Base-by-base conservation (phyloP, 2,113 vertebrate species). In the Nesoenas mayeri region DNA sequence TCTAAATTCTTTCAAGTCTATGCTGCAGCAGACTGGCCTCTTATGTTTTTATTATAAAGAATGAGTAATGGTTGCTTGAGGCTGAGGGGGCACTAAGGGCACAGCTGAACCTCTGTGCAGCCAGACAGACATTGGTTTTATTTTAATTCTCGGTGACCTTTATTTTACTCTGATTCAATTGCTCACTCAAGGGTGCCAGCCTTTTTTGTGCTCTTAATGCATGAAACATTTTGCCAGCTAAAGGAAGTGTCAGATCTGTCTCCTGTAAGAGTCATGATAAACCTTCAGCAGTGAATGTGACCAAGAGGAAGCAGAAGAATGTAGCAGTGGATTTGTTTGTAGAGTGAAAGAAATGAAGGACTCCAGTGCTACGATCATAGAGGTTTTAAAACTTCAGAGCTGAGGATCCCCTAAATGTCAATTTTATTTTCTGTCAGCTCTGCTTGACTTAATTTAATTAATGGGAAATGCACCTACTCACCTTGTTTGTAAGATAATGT, bases 81-180 rank as follows among this genome's bases (percentile, higher is more conserved):
- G 21, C 18, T 7, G 18, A 47, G 8, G 31, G 11, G 28, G 6
- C 56, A n/a, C 26, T 65, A 42, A 29, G 44, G 57, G n/a, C 51
- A 84, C 34, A 80, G 24, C 44, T 66, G 19, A 91, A 47, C 40
- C 56, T 54, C 42, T 80, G 16, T 66, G 54, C n/a, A 64, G 65
- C 40, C 40, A 79, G 70, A 31, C 15, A 66, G 32, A 5, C 69
- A 77, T 31, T 93, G 88, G 53, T 79, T 95, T 95, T 56, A 20
- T 51, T 96, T 89, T 72, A 34, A 84, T 90, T 91, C 58, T 78
- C 48, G 11, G 64, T 56, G 64, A 88, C 47, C 72, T 95, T 83
- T 94, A 22, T 77, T 88, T 90, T 90, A 58, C 64, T 56, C 13
- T 57, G 38, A 81, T 88, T 94, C 77, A 64, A 10, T 84, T 93